phyloP scores from a whole-genome alignment of 2,797 vertebrate species.

The Nyctalus aviator region DNA sequence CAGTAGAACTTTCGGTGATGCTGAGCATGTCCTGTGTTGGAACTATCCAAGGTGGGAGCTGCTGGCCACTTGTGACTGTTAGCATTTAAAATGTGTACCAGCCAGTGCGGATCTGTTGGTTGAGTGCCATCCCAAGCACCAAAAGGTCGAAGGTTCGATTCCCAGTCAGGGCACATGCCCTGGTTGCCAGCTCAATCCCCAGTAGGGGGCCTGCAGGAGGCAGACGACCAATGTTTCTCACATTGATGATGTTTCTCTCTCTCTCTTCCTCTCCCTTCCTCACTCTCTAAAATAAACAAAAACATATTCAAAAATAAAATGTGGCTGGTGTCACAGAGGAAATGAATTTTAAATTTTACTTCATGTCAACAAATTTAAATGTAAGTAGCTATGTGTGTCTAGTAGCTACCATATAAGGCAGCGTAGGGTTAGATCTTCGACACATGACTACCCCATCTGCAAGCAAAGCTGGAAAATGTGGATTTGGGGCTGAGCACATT shows the following conservation, averaged over 20 bases:
- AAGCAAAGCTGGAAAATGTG: slow-evolving; percentile 1
- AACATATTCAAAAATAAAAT: neutral
- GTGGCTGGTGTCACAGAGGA: neutral
- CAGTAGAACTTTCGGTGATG: neutral
- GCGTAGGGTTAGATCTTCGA: neutral
- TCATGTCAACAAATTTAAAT: neutral
- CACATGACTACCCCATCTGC: neutral
- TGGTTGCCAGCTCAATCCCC: neutral
- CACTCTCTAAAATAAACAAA: neutral
- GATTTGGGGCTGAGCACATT: neutral
- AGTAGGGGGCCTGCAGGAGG: neutral
- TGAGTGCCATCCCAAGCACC: neutral
- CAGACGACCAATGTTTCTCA: neutral
- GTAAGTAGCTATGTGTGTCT: neutral
- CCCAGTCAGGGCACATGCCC: neutral
- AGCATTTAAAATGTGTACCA: neutral
- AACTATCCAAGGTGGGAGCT: neutral
- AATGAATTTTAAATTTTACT: slow-evolving; percentile 3
- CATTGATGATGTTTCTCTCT: neutral
- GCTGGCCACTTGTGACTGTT: neutral
- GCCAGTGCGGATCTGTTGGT: neutral
- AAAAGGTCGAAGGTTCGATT: neutral
- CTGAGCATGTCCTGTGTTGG: neutral
- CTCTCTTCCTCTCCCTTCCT: neutral
- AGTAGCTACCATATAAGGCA: neutral